Percentiles rank a stretch among this genome's conserved stretches.
phyloP scores from a whole-genome alignment of 2,888 invertebrate species.

The Neelides folsomi region DNA sequence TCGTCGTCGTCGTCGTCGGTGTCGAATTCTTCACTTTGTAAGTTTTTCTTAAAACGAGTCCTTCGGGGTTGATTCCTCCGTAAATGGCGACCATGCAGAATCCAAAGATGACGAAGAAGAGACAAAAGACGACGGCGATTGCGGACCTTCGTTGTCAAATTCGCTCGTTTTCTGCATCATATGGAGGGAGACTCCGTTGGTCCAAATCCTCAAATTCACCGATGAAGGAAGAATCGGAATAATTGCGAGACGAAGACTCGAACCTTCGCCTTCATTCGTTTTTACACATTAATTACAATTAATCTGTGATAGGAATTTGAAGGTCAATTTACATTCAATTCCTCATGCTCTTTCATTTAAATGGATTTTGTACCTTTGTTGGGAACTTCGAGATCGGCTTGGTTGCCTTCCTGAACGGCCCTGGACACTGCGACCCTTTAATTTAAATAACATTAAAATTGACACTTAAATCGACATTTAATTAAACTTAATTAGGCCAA shows the following conservation, averaged over 20 bases:
- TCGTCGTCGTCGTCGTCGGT: slow-evolving; percentile 17
- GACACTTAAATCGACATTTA: no score
- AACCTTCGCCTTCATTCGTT: not conserved
- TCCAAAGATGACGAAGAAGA: slow-evolving; percentile 45
- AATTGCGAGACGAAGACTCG: not conserved
- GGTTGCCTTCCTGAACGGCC: not conserved
- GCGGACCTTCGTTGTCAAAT: slow-evolving; percentile 49
- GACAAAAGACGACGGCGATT: slow-evolving; percentile 45
- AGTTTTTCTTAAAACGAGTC: slow-evolving; percentile 41
- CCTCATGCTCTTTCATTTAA: no score
- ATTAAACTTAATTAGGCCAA: no score
- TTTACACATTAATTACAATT: not conserved
- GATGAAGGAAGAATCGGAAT: not conserved
- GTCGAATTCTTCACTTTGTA: slow-evolving; percentile 27
- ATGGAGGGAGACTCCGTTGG: slow-evolving; percentile 3
- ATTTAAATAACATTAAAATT: no score
- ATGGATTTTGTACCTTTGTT: slow-evolving; percentile 29
- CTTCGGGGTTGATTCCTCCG: slow-evolving; percentile 44
- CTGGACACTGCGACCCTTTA: no score
- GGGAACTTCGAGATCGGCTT: slow-evolving; percentile 21
- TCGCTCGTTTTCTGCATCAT: slow-evolving; percentile 34
- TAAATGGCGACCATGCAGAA: slow-evolving; percentile 46
- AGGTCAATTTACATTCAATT: not conserved
- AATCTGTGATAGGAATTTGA: not conserved
- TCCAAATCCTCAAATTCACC: slow-evolving; percentile 14